Base-by-base conservation (phyloP, 2,797 vertebrate genomes). In the Anomalospiza imberbis region DNA sequence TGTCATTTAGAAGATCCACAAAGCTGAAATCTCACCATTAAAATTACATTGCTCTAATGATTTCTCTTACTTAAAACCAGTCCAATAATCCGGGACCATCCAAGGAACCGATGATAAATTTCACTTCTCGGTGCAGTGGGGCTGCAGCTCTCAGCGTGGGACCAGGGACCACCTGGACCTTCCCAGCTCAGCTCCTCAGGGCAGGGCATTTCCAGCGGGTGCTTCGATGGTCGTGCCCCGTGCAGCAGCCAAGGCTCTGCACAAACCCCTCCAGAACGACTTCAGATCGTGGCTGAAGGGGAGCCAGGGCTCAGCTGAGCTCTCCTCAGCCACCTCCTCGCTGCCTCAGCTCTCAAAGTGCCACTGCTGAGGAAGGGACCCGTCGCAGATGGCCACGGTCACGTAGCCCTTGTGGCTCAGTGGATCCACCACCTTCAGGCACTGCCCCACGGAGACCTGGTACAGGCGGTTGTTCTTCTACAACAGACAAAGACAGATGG, bases 391-490 rank as follows among this genome's bases (percentile, higher is more conserved):
- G 11, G 98, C 99, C 99, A 99, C 98, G 84, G 98, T 96, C 47
- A 99, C 98, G 1, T 98, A 98, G 47, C 99, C 99, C 91, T 98
- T 99, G 63, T 97, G 97, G 87, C 98, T 98, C 6, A 97, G 85
- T 0, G 98, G 98, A 75, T 98, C 98, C 0, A 97, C 94, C 17
- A 98, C 97, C 6, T 98, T 98, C 93, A 99, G 98, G 97, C 99
- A 99, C 97, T 99, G 99, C 36, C 99, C 99, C 13, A 98, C 99
- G 0, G 99, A 99, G 55, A 99, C 99, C 97, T 99, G 99, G 97
- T 99, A 99, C 42, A 99, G 98, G 21, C 99, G 98, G 79, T 97
- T 98, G 32, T 98, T 98, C n/a, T 98, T 99, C 99, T 99, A 75
- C 10, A 68, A 60, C 40, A 36, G 48, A 77, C 31, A 72, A 13